These are phyloP conservation scores for Caenorhabditis imperialis DNA, from an alignment of 2,888 invertebrate genomes.

Conservation along the genomic window DNA sequence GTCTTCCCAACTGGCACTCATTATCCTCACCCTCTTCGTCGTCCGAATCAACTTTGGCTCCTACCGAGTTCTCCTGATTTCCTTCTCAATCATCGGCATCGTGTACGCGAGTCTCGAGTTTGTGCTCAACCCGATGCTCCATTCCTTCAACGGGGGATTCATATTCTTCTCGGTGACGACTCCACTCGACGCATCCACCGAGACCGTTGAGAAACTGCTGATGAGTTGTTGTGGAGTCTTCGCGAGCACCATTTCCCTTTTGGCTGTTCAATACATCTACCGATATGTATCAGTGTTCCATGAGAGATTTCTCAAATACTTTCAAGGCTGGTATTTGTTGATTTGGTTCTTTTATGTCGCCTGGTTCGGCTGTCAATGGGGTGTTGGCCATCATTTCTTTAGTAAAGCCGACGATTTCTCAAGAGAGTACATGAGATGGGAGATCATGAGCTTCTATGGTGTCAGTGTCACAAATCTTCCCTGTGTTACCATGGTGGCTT, in stretches of 20 bases:
- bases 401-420: slow-evolving; percentile 16
- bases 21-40: background rate
- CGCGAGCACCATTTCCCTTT: slow-evolving; percentile 11
- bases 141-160: background rate
- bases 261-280: slow-evolving; percentile 18
- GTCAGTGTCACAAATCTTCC: background rate
- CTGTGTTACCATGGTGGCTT: no score
- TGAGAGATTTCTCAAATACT: background rate
- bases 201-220: background rate
- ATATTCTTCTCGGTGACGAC: background rate
- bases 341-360: background rate
- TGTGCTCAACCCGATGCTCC: background rate
- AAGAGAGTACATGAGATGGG: background rate
- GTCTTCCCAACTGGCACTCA: background rate
- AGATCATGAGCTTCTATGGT: background rate
- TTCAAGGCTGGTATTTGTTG: background rate
- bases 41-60: background rate
- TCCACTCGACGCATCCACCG: background rate
- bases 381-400: background rate
- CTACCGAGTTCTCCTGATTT: background rate
- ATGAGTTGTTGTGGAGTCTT: slow-evolving; percentile 13
- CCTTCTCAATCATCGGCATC: background rate
- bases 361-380: background rate
- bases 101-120: background rate
- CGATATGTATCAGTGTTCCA: slow-evolving; percentile 5